Conservation (phyloP, 2,113 vertebrate species). For the Ictidomys tridecemlineatus region DNA sequence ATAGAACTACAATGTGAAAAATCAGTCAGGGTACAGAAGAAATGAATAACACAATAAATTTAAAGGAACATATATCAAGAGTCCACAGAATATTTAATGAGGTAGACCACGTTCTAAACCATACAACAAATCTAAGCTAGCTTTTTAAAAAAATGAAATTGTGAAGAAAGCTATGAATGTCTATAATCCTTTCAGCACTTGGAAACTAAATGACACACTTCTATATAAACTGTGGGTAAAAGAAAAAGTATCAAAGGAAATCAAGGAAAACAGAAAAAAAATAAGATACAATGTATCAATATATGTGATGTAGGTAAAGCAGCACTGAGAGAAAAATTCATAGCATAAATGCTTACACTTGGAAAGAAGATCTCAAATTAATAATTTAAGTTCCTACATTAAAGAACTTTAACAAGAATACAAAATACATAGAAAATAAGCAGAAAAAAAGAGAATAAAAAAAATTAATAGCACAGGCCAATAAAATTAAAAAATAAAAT, state of each 20-base stretch:
- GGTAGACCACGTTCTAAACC: neutral
- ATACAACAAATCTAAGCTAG: neutral
- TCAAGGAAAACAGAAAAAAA: neutral
- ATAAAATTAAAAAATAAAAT: neutral
- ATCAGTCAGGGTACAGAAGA: neutral
- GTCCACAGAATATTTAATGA: neutral
- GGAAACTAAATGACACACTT: neutral
- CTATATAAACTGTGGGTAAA: neutral
- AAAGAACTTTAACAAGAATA: neutral
- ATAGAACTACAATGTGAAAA: neutral
- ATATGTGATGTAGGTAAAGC: neutral
- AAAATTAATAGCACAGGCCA: neutral
- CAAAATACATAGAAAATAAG: neutral
- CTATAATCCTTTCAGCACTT: neutral
- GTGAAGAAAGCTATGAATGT: neutral
- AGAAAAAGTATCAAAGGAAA: neutral
- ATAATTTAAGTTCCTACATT: neutral
- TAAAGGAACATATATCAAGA: neutral
- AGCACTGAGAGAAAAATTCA: neutral
- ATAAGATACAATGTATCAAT: neutral
- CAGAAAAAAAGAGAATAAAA: neutral
- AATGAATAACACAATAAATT: neutral
- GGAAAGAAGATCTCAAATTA: neutral
- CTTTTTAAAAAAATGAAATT: neutral
- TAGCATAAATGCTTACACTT: neutral